Evolutionary conservation across 2,113 vertebrate genomes (phyloP).

Genomic region (Nannospalax galili): DNA sequence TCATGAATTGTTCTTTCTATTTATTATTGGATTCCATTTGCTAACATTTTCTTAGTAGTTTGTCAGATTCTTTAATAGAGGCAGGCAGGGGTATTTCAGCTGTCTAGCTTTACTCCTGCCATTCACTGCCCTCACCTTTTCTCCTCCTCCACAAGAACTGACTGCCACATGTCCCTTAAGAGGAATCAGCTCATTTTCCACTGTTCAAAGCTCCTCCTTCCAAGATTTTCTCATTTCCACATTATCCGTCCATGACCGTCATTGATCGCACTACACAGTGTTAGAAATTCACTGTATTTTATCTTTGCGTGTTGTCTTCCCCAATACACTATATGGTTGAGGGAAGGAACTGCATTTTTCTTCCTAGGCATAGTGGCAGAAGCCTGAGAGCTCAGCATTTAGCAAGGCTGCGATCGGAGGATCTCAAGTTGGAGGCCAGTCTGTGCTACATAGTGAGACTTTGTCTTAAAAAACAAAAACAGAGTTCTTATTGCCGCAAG

Average conservation of each 20-base stretch:
- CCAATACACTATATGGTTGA: not conserved
- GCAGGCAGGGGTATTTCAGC: not conserved
- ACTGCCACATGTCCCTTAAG: not conserved
- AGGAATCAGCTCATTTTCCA: not conserved
- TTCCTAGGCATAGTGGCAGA: not conserved
- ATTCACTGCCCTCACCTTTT: not conserved
- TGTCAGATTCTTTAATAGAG: not conserved
- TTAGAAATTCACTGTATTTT: too few relatives aligned
- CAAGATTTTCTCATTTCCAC: not conserved
- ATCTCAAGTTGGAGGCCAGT: not conserved
- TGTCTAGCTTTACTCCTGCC: not conserved
- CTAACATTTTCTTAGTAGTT: not conserved
- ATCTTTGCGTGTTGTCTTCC: conserved; percentile 28
- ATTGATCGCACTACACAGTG: not conserved
- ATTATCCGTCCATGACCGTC: not conserved
- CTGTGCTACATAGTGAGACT: not conserved
- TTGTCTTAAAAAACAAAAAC: not conserved
- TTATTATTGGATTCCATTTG: not conserved
- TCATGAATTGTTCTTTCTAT: not conserved
- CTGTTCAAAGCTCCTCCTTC: not conserved
- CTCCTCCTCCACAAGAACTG: not conserved
- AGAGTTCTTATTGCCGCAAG: not conserved
- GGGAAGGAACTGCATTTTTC: not conserved
- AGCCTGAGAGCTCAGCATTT: not conserved
- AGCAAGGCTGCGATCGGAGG: not conserved